Base-by-base conservation (phyloP, 2,888 invertebrate species). In the Cryptus viduatorius region DNA sequence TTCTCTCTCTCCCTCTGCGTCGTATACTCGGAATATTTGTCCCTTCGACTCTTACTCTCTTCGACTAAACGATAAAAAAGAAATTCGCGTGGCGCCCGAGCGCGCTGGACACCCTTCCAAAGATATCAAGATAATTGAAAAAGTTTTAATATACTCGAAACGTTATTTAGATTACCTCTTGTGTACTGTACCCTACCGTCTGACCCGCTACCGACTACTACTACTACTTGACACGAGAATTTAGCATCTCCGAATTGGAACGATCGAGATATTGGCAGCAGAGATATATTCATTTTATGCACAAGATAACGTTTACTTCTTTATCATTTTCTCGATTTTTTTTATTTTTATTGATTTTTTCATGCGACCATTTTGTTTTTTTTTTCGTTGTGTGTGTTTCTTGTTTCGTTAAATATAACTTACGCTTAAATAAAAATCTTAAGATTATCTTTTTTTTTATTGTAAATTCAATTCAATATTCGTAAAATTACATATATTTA, bases 41-140 rank as follows among this genome's bases (percentile, higher is more conserved):
- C 48, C 82, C 24, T 82, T 76, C 72, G 67, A 65, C 72, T 76
- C 42, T 44, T 81, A 61, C 65, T 69, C 42, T 16, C 24, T 24
- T 37, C 29, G n/a, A 61, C 59, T 79, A 64, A 79, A 24, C 50
- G 79, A 71, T 42, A 71, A 71, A 71, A 48, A 50, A 14, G 50
- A 79, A 56, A 24, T 56, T 37, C 48, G 64, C 69, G 50, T 71
- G 37, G 48, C 50, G 19, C 48, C 4, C 46, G 10, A 50, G 42
- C 24, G 48, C 8, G 10, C 79, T 69, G 61, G 56, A 37, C 37
- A 8, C 37, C 77, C 37, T 48, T 42, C n/a, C 48, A 79, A 86
- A 91, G 89, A 90, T 91, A 91, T 89, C 88, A 82, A 89, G 90
- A 90, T 90, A 92, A 91, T 92, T 92, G 91, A 88, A 89, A 91